Evolutionary conservation across 2,113 vertebrate genomes (phyloP), one percentile per base, ranked within the genome.

Genomic region (Rhinogobius similis): DNA sequence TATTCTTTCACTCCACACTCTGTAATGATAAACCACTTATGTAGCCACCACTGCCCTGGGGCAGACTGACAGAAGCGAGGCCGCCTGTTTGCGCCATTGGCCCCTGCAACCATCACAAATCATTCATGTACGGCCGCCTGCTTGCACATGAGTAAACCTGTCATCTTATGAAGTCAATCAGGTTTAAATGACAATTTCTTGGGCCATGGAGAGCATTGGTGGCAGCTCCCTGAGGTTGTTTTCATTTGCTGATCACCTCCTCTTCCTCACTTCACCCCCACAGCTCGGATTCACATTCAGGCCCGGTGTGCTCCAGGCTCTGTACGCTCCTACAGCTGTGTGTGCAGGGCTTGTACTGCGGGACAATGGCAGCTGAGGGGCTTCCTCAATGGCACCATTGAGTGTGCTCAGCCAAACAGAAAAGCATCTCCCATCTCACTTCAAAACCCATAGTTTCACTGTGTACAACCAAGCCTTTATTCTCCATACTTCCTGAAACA

Each of bases 341-440:
- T 77, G 76, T 65, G 63, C 4, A 29, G 62, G 65, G 76, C 44
- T 83, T 61, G 86, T 84, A 82, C 82, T 81, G 67, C 73, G 76
- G 86, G 84, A 92, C 89, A 92, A 92, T 91, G 82, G 90, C 78
- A 82, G 85, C 87, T 89, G 86, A 88, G 87, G 85, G 82, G 75
- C 78, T 73, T 77, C 69, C 69, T 93, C 91, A 93, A 94, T 92
- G 81, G 92, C 65, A 80, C 87, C 83, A 92, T 94, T 94, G 90
- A 92, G 85, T 83, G 78, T 92, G 91, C 75, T 89, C 90, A 93
- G 92, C 89, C 92, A 93, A 90, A 93, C 90, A 94, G 90, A 93
- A 92, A 93, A 90, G 84, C 91, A 92, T 93, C 90, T 90, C 87
- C 89, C 87, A 92, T 90, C 92, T 92, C 90, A 91, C 91, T 93